phyloP scores from a whole-genome alignment of 2,113 vertebrate species.

The Leptobrachium leishanense region DNA sequence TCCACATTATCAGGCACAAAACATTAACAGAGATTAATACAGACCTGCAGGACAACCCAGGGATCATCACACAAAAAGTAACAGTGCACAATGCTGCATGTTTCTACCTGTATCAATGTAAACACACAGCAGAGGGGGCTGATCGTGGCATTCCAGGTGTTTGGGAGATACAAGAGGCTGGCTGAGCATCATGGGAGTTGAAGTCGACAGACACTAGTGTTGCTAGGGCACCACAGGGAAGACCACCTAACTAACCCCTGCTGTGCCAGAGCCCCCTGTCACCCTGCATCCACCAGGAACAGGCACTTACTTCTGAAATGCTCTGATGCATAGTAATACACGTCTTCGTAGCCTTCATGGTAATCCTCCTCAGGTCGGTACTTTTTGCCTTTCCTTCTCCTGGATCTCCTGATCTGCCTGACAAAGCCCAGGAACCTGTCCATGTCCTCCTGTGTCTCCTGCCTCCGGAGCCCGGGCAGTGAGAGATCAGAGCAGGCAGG shows the following conservation, averaged over 20 bases:
- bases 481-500: conserved; percentile 13
- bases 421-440: conserved; percentile 93
- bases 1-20: too few species aligned
- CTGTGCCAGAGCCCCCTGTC: neutral
- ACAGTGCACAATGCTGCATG: too few species aligned
- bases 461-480: conserved; percentile 29
- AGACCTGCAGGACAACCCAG: too few species aligned
- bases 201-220: too few species aligned
- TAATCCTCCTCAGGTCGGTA: conserved; percentile 97
- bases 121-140: too few species aligned
- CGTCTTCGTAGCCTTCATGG: conserved; percentile 97
- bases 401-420: conserved; percentile 85
- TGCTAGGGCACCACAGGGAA: neutral
- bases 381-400: conserved; percentile 93
- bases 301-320: conserved; percentile 84
- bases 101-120: too few species aligned
- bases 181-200: too few species aligned
- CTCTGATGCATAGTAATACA: conserved; percentile 95
- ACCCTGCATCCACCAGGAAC: conserved; percentile 9
- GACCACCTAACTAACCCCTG: conserved; percentile 20
- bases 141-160: too few species aligned
- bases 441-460: conserved; percentile 66
- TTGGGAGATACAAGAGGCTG: too few species aligned
- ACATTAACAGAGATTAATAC: too few species aligned
- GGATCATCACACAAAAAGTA: too few species aligned